A percentile compares a stretch with the other conserved stretches of the same genome.
Evolutionary conservation across 1,140 invertebrate species (phyloP).

Genomic region (Drosophila auraria): DNA sequence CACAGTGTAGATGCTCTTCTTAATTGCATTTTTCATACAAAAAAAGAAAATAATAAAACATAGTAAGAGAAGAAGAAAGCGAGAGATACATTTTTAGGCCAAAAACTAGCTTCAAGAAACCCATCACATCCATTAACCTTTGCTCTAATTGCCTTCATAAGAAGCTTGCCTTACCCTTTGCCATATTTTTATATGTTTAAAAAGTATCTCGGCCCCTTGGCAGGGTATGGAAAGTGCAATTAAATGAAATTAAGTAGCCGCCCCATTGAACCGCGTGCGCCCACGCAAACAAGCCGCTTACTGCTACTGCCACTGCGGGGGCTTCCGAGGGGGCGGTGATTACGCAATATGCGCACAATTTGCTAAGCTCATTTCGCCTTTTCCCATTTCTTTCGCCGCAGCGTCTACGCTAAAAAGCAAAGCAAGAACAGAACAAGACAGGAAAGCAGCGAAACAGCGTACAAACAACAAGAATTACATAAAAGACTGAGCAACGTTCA

Average conservation of each 20-base stretch:
- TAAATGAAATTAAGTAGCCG: slow-evolving; percentile 68
- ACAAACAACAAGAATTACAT: slow-evolving; percentile 62
- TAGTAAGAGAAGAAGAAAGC: too few species aligned
- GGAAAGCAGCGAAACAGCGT: slow-evolving; percentile 50
- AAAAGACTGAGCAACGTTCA: slow-evolving; percentile 76
- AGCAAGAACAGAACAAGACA: slow-evolving; percentile 35
- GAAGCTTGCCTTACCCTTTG: not conserved
- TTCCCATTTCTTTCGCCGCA: slow-evolving; percentile 33
- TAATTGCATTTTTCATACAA: too few species aligned
- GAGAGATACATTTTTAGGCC: too few species aligned
- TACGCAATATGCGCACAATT: slow-evolving; percentile 53
- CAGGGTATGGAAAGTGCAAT: slow-evolving; percentile 41
- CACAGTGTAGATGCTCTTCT: slow-evolving; percentile 7
- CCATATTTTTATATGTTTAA: not conserved
- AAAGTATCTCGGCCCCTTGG: not conserved
- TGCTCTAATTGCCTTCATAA: not conserved
- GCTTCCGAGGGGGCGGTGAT: slow-evolving; percentile 23
- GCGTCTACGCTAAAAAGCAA: slow-evolving; percentile 50
- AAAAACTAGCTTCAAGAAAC: too few species aligned
- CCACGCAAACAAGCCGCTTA: slow-evolving; percentile 55
- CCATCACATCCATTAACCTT: too few species aligned
- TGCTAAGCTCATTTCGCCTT: slow-evolving; percentile 51
- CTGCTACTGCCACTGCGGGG: not conserved
- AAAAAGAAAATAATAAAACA: too few species aligned
- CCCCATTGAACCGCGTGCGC: slow-evolving; percentile 49